Conservation (phyloP, 2,888 invertebrate genomes). For the Pyralis farinalis region DNA sequence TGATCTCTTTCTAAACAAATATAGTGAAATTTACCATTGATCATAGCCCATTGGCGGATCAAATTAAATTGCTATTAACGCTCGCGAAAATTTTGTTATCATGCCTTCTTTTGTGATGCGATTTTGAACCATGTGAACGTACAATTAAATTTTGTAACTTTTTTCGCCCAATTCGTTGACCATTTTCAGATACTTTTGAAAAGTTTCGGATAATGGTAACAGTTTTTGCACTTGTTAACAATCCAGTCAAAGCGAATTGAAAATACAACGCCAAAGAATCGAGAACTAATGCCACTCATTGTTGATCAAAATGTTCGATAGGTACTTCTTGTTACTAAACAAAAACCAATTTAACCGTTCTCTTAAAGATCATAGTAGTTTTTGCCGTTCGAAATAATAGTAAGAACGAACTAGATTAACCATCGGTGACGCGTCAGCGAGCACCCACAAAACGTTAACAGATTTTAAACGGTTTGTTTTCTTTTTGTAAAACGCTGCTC, state of each 20-base stretch:
- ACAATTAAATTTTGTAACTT: no score
- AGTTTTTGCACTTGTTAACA: conserved; percentile 16
- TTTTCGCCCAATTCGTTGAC: no score
- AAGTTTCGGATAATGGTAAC: background rate
- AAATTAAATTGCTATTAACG: conserved; percentile 41
- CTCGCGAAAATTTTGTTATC: background rate
- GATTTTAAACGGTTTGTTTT: conserved; percentile 71
- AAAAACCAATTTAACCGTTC: conserved; percentile 63
- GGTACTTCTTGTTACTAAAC: conserved; percentile 46
- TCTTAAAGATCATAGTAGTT: conserved; percentile 62
- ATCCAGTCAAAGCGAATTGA: conserved; percentile 39
- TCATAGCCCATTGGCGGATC: conserved; percentile 31
- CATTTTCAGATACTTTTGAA: no score
- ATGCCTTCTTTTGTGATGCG: no score
- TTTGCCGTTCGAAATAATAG: conserved; percentile 53
- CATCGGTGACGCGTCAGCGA: conserved; percentile 49
- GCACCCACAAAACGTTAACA: conserved; percentile 68
- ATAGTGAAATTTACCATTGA: conserved; percentile 54
- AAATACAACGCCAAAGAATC: conserved; percentile 31
- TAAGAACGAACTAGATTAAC: conserved; percentile 49
- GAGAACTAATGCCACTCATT: conserved; percentile 25
- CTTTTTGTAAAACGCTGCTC: conserved; percentile 57
- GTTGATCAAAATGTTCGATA: conserved; percentile 43
- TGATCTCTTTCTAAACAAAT: conserved; percentile 75
- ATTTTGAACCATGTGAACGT: background rate